Base-by-base conservation (phyloP, 2,888 invertebrate genomes). In the Apoda limacodes region DNA sequence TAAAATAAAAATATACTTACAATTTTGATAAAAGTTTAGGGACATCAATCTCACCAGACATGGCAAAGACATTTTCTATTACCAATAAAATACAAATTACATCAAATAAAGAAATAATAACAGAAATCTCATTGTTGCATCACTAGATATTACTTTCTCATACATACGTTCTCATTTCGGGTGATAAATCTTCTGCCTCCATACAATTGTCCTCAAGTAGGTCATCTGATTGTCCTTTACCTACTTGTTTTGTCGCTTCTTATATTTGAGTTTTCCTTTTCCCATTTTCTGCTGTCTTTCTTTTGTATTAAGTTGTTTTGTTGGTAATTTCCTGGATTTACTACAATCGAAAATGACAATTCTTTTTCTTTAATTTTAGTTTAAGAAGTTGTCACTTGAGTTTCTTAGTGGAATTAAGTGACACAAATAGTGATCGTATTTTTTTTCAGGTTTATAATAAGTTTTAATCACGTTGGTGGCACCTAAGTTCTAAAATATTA, bases 161-260 rank as follows among this genome's bases (percentile, higher is more conserved):
- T 52, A 53, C 50, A 45, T 50, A 48, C 43, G 43, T 39, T 44
- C 33, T 35, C 32, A 35, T 35, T 42, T 40, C 34, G 46, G 47
- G 62, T 58, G 58, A 72, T 74, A 71, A 72, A 72, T 74, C 71
- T 67, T 50, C 43, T 45, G 45, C 52, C 50, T 45, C 50, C 56
- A 54, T 62, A 66, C 72, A 71, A 74, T 75, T 72, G 71, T 71
- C 65, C 61, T 42, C 68, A 69, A 72, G 55, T 71, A 55, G 71
- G 71, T 67, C 76, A 68, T 60, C 65, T 62, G 68, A 70, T 72
- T 72, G 70, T 67, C 55, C 57, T 52, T 59, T 50, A 58, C 55
- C 65, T 67, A 69, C 66, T 70, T 68, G 64, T 62, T 17, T 17
- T 58, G 57, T 55, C 50, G 53, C 55, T 50, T 59, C 52, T 55